A percentile compares a stretch with the other conserved stretches of the same genome.
phyloP scores from a whole-genome alignment of 2,113 vertebrate species.

The Misgurnus anguillicaudatus region DNA sequence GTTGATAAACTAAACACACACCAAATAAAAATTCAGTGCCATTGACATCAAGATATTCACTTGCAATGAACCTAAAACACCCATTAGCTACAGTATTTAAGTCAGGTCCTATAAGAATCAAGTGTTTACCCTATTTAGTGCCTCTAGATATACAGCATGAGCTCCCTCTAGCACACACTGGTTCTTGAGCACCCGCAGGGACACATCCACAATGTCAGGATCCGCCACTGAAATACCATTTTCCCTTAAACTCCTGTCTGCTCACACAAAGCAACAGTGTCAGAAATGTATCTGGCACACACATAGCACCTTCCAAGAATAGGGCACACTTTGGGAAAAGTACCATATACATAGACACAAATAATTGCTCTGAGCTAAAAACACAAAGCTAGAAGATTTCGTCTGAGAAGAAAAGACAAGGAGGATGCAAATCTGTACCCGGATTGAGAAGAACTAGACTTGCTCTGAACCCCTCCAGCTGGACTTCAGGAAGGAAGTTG shows the following conservation, averaged over 20 bases:
- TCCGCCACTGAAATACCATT: conserved; percentile 71
- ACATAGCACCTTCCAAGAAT: too few species aligned
- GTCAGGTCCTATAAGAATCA: background rate
- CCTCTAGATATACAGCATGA: conserved; percentile 83
- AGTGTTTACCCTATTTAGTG: conserved; percentile 85
- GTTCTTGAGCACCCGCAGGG: conserved; percentile 83
- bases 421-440: conserved; percentile 64
- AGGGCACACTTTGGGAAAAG: too few species aligned
- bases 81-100: background rate
- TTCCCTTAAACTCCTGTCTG: conserved; percentile 73
- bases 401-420: background rate
- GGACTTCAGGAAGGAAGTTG: conserved; percentile 78
- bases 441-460: conserved; percentile 84
- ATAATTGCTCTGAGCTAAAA: background rate
- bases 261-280: background rate
- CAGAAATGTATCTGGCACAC: background rate
- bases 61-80: too few species aligned
- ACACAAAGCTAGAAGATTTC: conserved; percentile 1
- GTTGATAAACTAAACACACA: conserved; percentile 82
- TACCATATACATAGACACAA: too few species aligned
- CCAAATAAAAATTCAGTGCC: background rate
- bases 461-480: conserved; percentile 85
- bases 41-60: too few species aligned
- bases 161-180: conserved; percentile 87
- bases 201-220: conserved; percentile 75